Evolutionary conservation across 2,113 vertebrate genomes (phyloP), one percentile per base, ranked within the genome.

Genomic region (Etia nguti): DNA sequence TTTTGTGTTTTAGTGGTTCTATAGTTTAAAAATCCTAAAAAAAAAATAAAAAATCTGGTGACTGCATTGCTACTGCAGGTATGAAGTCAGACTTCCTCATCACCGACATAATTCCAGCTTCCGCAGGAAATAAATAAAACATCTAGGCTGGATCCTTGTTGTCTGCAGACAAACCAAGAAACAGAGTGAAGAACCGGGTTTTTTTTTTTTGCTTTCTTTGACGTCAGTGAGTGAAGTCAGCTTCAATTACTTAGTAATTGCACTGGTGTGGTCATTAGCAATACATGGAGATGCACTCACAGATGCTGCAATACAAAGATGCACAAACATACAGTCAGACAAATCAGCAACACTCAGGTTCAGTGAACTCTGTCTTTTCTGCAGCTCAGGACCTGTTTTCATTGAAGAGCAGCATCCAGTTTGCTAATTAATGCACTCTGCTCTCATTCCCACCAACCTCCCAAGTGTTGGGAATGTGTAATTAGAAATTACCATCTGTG

Each of bases 401-500:
- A 56, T 79, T 81, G 81, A 84, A 83, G 26, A 92, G 81, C 83
- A 88, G 52, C 79, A 82, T 84, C 41, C 18, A 56, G 7, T 85
- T 60, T 38, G 41, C 22, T 87, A 80, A 90, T 83, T 60, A 87
- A 83, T 31, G 24, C 70, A 52, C 77, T 83, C 22, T 83, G 56
- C 81, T 79, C n/a, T 24, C 43, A 46, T 81, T 86, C 50, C 52
- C 56, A 77, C 65, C 75, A 70, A 36, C 79, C 43, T 56, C 26
- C 22, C 60, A 26, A 68, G 85, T 86, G 68, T 80, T 79, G 60
- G 13, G 38, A 79, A 86, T 43, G 29, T 83, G 70, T 59, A 86
- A 89, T 92, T 89, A 91, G 59, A 82, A 81, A 57, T 10, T 55
- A 56, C 57, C 89, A 88, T 92, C 91, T 89, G 91, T 87, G 85